Percentiles rank a stretch among this genome's conserved stretches.
Conservation (phyloP, 2,113 vertebrate species). For the Petroica traversi region DNA sequence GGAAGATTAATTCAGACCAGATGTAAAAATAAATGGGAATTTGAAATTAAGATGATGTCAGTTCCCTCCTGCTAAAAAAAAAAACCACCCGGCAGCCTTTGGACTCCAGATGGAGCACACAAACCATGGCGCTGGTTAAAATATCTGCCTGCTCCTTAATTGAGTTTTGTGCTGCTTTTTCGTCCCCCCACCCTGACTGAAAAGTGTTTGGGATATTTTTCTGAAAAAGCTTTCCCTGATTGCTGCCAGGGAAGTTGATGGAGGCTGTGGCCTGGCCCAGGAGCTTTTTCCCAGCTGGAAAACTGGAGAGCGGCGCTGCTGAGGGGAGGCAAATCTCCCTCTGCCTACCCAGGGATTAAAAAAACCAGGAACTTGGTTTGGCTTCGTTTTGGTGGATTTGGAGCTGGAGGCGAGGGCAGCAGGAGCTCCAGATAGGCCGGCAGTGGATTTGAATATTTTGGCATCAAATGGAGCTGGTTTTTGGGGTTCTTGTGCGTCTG, state of each 20-base stretch:
- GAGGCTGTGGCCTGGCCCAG: not conserved
- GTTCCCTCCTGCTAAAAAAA: constrained; percentile 54
- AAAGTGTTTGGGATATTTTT: not conserved
- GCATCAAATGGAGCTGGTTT: not conserved
- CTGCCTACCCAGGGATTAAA: not conserved
- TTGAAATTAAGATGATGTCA: constrained; percentile 79
- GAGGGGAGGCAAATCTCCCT: not conserved
- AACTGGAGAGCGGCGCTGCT: not conserved
- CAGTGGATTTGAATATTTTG: not conserved
- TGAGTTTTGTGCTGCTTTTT: not conserved
- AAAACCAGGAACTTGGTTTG: not conserved
- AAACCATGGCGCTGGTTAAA: constrained; percentile 41
- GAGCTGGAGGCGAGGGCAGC: not conserved
- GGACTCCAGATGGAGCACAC: constrained; percentile 73
- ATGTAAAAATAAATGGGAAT: constrained; percentile 80
- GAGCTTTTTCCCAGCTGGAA: not conserved
- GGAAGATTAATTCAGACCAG: constrained; percentile 80
- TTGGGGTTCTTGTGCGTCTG: not conserved
- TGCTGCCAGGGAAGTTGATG: not conserved
- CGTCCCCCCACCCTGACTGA: not conserved
- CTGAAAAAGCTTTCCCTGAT: not conserved
- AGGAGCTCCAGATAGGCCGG: not conserved
- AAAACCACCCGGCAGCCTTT: constrained; percentile 44
- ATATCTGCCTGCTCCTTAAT: constrained; percentile 51
- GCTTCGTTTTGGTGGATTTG: not conserved